Base-by-base conservation (phyloP, 2,888 invertebrate genomes). In the Sminthurides aquaticus region DNA sequence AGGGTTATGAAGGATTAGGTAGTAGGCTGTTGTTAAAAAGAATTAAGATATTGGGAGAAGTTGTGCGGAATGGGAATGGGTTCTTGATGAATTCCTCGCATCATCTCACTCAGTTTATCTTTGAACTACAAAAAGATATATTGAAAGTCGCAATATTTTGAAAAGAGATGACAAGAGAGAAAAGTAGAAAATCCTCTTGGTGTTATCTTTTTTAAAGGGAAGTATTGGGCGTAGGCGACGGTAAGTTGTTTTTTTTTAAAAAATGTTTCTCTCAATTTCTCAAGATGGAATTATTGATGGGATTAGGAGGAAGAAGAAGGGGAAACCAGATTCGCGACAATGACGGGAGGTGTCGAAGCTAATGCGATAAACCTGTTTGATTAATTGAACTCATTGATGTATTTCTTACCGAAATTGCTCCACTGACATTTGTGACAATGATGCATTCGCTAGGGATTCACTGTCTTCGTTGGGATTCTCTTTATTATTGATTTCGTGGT, bases 401-500 rank as follows among this genome's bases (percentile, higher is more conserved):
- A 18, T 60, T 52, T 26, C 52, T 25, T 28, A 63, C 77, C 91
- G 89, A 76, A 90, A 91, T 77, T 91, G 91, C 77, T 92, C 92
- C 76, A 91, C 91, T 1, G 88, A 87, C 66, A 87, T 81, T 71
- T 77, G 76, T 1, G 75, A 8, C 81, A 83, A 0, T 82, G 84
- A 77, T 20, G 72, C 71, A 66, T 70, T 74, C 34, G 71, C 73
- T 34, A 71, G 27, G 48, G 70, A 75, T 59, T 64, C 75, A 56
- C 48, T 67, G 34, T 72, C 70, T 27, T 70, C 66, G 76, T 66
- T 29, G 75, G 73, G 61, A 77, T 76, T 67, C 2, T 75, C 75
- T 49, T 77, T 78, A 43, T 79, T 27, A 22, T 52, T 59, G 5
- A 15, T 52, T 20, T 52, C 52, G 5, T 20, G 52, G n/a, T 27